Base-by-base conservation (phyloP, 2,888 invertebrate species). In the Dasysyrphus tricinctus region DNA sequence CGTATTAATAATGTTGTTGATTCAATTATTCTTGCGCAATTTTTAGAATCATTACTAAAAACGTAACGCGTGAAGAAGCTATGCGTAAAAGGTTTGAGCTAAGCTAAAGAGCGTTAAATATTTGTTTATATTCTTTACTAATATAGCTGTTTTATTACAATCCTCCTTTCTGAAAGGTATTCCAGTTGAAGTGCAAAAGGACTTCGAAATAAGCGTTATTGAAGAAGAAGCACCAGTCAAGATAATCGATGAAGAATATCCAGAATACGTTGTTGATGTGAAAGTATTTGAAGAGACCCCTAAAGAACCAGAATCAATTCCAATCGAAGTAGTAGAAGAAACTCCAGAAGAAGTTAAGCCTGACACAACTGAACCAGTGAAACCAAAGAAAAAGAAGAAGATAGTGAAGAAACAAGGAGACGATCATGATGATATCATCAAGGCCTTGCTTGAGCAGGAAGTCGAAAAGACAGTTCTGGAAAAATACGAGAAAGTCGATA, bases 401-500 rank as follows among this genome's bases (percentile, higher is more conserved):
- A 73, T 85, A 88, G 89, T 89, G 63, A 92, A 89, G 89, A 92
- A 90, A 90, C 91, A 91, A 88, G 90, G 90, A 19, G 91, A 91
- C 82, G 92, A 92, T 5, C 91, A 92, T 14, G 93, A 92, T 89
- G 91, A 90, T 37, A 88, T 91, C 67, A 92, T 92, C 75, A 89
- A 91, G 82, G 91, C 91, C 69, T 82, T 93, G 39, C 82, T 92
- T 34, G 92, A 91, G 39, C 91, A 92, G 88, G 93, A 92, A 85
- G 90, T 93, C 70, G 91, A 92, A 72, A 92, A 92, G 89, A 92
- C 93, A 4, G 93, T 92, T 88, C 90, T 92, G 14, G 93, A 93
- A 76, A 93, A 93, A 88, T 92, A 93, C 70, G 93, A 93, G 85
- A 93, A 93, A 89, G 42, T 91, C 57, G 92, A 92, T 5, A 92